These are phyloP conservation scores for Myanophis thanlyinensis DNA, from an alignment of 2,113 vertebrate species.

Conservation along the genomic window DNA sequence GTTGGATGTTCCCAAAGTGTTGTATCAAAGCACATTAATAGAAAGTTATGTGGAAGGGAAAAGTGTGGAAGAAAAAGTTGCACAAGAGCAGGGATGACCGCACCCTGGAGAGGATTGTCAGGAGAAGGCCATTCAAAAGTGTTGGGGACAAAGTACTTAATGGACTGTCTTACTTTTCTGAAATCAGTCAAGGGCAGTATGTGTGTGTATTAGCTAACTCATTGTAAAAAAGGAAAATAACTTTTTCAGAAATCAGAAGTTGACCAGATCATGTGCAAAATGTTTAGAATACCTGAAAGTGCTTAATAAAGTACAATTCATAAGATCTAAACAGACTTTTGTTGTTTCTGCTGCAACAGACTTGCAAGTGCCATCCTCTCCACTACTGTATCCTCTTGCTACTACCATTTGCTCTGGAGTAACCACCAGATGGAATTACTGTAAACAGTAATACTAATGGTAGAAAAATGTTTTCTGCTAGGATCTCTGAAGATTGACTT, in stretches of 20 bases:
- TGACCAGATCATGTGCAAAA: background rate
- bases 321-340: background rate
- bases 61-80: no score
- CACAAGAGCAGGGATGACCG: no score
- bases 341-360: background rate
- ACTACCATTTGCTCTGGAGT: background rate
- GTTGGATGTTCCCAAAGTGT: no score
- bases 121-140: no score
- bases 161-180: background rate
- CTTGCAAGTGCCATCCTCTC: background rate
- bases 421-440: background rate
- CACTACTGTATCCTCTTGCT: background rate
- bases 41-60: no score
- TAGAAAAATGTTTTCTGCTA: background rate
- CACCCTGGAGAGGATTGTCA: no score
- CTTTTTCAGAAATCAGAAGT: background rate
- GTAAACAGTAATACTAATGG: background rate
- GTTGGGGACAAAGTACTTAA: background rate
- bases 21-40: no score
- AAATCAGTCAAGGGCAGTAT: background rate
- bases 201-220: background rate
- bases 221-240: background rate
- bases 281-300: background rate
- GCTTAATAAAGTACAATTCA: background rate
- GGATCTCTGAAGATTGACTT: background rate